Conservation (phyloP, 1,140 invertebrate species). For the Mizuhopecten yessoensis region DNA sequence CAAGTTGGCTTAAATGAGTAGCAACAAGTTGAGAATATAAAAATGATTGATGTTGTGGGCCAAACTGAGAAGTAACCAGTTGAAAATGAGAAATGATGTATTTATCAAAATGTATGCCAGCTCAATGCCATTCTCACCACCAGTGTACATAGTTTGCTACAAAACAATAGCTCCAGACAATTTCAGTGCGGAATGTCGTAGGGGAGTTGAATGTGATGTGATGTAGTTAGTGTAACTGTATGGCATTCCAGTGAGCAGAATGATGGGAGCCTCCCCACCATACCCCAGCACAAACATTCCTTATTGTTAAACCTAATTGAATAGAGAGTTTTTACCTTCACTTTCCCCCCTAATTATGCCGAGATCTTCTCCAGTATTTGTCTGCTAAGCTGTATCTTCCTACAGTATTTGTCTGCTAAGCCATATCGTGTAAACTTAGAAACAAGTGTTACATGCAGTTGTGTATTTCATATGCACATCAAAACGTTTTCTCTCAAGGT, state of each 20-base stretch:
- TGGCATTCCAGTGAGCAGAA: not conserved
- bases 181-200: not conserved
- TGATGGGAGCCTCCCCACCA: not conserved
- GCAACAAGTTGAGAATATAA: too few species aligned
- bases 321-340: slow-evolving; percentile 20
- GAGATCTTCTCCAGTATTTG: not conserved
- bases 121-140: not conserved
- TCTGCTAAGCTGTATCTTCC: not conserved
- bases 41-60: too few species aligned
- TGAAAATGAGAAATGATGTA: not conserved
- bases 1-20: too few species aligned
- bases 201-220: not conserved
- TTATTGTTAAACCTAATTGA: slow-evolving; percentile 35
- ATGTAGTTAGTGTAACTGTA: not conserved
- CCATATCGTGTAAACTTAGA: slow-evolving; percentile 15
- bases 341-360: slow-evolving; percentile 23
- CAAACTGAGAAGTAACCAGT: too few species aligned
- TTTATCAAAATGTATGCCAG: not conserved
- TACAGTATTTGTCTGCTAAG: not conserved
- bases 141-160: not conserved
- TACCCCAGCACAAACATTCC: slow-evolving; percentile 3
- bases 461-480: slow-evolving; percentile 6
- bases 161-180: not conserved
- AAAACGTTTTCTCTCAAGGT: not conserved
- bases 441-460: slow-evolving; percentile 26